Conservation (phyloP, 2,113 vertebrate genomes). For the Dermatemys mawii region DNA sequence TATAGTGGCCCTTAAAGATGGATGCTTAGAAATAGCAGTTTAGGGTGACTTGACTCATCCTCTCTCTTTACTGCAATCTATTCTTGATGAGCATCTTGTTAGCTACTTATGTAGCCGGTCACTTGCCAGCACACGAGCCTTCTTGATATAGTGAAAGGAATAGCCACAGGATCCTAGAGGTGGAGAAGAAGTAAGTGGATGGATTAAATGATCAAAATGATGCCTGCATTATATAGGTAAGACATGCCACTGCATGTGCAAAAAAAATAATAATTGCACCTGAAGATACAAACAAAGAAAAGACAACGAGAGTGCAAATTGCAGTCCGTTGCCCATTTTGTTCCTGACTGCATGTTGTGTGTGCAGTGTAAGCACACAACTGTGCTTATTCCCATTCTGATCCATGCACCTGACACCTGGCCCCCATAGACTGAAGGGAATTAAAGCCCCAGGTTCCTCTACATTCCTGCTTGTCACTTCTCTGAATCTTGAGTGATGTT, state of each 20-base stretch:
- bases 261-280: neutral
- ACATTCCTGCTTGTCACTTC: neutral
- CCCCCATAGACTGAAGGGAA: neutral
- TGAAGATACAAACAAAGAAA: neutral
- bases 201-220: neutral
- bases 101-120: neutral
- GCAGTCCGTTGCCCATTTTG: accelerated
- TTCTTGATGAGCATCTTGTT: neutral
- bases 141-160: neutral
- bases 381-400: neutral
- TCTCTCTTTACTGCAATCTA: neutral
- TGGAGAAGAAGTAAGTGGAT: neutral
- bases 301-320: accelerated
- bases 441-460: neutral
- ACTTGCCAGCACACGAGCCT: neutral
- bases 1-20: slow-evolving; percentile 53
- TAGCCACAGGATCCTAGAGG: neutral
- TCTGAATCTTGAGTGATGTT: slow-evolving; percentile 21
- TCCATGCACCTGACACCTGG: neutral
- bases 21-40: slow-evolving; percentile 43
- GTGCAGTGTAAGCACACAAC: accelerated
- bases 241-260: too few relatives aligned
- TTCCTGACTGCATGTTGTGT: accelerated
- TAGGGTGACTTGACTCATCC: neutral
- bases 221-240: neutral